Conservation (phyloP, 2,113 vertebrate genomes). For the Clarias macrocephalus region DNA sequence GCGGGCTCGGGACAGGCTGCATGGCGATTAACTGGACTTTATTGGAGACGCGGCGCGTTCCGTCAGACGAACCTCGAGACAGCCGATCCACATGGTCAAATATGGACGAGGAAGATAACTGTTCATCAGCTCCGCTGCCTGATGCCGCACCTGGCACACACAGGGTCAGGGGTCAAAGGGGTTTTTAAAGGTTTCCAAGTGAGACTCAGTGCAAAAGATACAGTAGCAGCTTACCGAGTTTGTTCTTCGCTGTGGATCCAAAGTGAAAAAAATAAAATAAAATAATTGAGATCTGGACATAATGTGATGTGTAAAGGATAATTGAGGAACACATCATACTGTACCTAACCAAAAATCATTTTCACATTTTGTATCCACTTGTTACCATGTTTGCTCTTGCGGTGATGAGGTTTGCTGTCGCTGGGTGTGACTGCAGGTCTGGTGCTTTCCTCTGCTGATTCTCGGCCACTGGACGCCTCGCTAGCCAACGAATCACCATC, state of each 20-base stretch:
- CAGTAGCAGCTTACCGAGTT: slow-evolving; percentile 72
- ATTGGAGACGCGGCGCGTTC: slow-evolving; percentile 81
- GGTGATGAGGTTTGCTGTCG: slow-evolving; percentile 76
- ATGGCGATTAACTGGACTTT: slow-evolving; percentile 97
- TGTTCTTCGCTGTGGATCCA: slow-evolving; percentile 66
- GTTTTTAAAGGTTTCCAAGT: not conserved
- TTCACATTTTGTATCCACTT: too few species aligned
- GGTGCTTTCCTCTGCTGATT: slow-evolving; percentile 82
- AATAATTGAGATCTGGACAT: not conserved
- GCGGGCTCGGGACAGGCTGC: slow-evolving; percentile 86
- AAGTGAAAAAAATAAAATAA: slow-evolving; percentile 39
- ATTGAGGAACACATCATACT: too few species aligned
- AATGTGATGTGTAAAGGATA: not conserved
- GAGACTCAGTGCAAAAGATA: not conserved
- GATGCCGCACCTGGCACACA: slow-evolving; percentile 66
- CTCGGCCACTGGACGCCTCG: slow-evolving; percentile 87
- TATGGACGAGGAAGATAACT: slow-evolving; percentile 91
- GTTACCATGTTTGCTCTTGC: slow-evolving; percentile 80
- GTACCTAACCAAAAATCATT: too few species aligned
- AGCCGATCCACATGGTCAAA: slow-evolving; percentile 94
- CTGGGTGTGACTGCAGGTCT: slow-evolving; percentile 72
- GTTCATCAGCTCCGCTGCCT: slow-evolving; percentile 80
- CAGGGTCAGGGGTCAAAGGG: slow-evolving; percentile 22
- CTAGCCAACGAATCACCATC: slow-evolving; percentile 91
- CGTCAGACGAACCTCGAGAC: slow-evolving; percentile 83